Base-by-base conservation (phyloP, 2,113 vertebrate species). In the Synchiropus splendidus region DNA sequence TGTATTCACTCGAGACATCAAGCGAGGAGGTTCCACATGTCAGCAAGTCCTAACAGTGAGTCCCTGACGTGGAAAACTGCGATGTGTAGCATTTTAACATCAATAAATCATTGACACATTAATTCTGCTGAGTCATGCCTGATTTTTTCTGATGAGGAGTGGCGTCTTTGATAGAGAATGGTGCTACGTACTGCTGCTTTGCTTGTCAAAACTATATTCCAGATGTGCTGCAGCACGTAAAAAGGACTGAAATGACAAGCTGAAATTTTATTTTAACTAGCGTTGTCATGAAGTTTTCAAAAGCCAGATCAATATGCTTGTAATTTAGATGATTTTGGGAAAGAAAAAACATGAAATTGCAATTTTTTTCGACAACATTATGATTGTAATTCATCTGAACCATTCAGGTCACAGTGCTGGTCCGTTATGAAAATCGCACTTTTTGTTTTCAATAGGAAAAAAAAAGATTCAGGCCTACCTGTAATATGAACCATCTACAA, bases 51-150 rank as follows among this genome's bases (percentile, higher is more conserved):
- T 45, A 15, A 3, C 49, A 58, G 33, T 60, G 48, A 57, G 46
- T 36, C 42, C 51, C 48, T 53, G 54, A 61, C 55, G 39, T 65
- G 58, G 60, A 32, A 68, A 48, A 55, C 61, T 66, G 70, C 51
- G 64, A 18, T 57, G 30, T 46, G 55, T 40, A 57, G 59, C 56
- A 61, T 68, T 73, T 68, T 45, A 58, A 51, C 54, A 41, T 67
- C 42, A 71, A 66, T 69, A 71, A 73, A 77, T 39, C 42, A 15
- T 57, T 69, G 58, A 64, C 56, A 59, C 61, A 39, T 48, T 2
- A 51, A 40, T 2, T 8, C 10, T 43, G 16, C 46, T 2, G 18
- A 15, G 36, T 37, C 17, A n/a, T 42, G 18, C 0, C n/a, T n/a
- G n/a, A n/a, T n/a, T n/a, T n/a, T 2, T 63, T 44, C 16, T 38